Evolutionary conservation across 2,888 invertebrate genomes (phyloP).

Genomic region (Chrysotoxum bicinctum): DNA sequence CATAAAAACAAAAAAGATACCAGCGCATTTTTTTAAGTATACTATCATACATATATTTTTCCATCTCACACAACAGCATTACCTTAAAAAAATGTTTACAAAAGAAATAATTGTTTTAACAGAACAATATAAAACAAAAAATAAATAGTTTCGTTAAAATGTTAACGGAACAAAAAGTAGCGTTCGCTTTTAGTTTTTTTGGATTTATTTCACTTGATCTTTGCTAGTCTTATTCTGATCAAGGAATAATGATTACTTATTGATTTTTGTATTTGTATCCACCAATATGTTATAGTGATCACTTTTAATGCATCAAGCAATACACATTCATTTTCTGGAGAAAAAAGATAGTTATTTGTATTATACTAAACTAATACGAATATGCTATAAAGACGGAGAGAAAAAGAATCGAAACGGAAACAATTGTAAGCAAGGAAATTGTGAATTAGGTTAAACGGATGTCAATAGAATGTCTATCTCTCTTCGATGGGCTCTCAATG

Average conservation of each 20-base stretch:
- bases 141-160: slow-evolving; percentile 7
- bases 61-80: slow-evolving; percentile 10
- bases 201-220: not conserved
- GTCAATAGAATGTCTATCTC: slow-evolving; percentile 51
- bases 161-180: slow-evolving; percentile 10
- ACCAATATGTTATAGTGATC: not conserved
- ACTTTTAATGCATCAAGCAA: slow-evolving; percentile 12
- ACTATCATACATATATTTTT: slow-evolving; percentile 2
- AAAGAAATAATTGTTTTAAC: slow-evolving; percentile 3
- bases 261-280: not conserved
- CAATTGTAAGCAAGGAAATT: slow-evolving; percentile 56
- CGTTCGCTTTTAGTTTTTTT: not conserved
- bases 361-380: slow-evolving; percentile 48
- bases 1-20: slow-evolving; percentile 16
- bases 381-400: slow-evolving; percentile 37
- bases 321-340: slow-evolving; percentile 20
- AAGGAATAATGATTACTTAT: not conserved
- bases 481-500: slow-evolving; percentile 28
- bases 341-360: slow-evolving; percentile 5
- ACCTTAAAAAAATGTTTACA: slow-evolving; percentile 12
- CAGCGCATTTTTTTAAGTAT: slow-evolving; percentile 31
- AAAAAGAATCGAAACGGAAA: slow-evolving; percentile 32
- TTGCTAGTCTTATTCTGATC: not conserved
- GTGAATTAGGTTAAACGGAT: slow-evolving; percentile 58
- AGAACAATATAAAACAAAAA: not conserved